phyloP scores from a whole-genome alignment of 2,113 vertebrate species.

The Muntiacus reevesi region DNA sequence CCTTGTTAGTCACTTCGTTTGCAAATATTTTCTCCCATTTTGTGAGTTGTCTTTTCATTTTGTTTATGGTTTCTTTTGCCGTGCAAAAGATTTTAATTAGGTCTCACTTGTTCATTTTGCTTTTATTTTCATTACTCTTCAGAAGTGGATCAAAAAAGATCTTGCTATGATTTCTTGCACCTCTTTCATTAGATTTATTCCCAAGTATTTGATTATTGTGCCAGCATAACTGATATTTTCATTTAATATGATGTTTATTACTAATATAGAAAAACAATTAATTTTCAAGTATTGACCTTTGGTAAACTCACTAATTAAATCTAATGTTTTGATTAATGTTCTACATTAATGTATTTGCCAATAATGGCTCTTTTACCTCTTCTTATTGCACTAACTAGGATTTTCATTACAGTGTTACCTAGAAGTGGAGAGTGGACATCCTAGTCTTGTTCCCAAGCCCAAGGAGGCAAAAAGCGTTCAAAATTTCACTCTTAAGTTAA shows the following conservation, averaged over 20 bases:
- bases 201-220: background rate
- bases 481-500: background rate
- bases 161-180: background rate
- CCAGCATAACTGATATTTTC: constrained; percentile 1
- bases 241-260: background rate
- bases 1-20: background rate
- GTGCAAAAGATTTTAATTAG: background rate
- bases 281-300: background rate
- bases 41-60: background rate
- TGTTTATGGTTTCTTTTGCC: background rate
- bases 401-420: background rate
- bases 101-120: background rate
- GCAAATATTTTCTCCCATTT: background rate
- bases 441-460: background rate
- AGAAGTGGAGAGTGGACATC: background rate
- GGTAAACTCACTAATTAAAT: background rate
- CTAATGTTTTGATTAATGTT: background rate
- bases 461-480: background rate
- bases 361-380: background rate
- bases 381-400: background rate
- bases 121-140: background rate
- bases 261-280: background rate
- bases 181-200: background rate
- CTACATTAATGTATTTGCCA: background rate
- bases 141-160: background rate